phyloP scores from a whole-genome alignment of 2,888 invertebrate species.

The Melieria omissa region DNA sequence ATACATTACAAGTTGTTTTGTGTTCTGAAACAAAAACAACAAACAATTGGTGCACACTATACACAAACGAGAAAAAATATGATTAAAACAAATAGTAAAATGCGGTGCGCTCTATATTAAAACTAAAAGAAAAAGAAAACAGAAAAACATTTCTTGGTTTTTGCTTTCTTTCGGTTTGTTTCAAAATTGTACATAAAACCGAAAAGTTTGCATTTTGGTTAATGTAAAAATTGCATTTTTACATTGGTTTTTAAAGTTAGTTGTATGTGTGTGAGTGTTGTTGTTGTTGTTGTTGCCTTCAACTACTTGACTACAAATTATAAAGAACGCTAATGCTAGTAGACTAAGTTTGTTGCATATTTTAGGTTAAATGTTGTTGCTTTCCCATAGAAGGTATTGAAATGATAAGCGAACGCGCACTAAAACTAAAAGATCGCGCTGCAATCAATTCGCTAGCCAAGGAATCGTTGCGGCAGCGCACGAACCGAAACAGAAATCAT shows the following conservation, averaged over 20 bases:
- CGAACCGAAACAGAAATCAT: no score
- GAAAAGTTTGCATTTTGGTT: not conserved
- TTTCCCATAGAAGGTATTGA: no score
- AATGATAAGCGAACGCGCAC: no score
- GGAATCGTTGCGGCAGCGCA: no score
- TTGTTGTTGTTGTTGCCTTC: not conserved
- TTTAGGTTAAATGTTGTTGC: no score
- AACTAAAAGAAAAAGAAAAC: not conserved
- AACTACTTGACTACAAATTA: not conserved
- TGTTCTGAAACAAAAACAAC: not conserved
- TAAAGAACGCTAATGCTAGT: not conserved
- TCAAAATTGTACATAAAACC: slow-evolving; percentile 1
- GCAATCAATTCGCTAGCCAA: no score
- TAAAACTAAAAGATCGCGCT: not conserved
- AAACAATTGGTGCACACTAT: not conserved
- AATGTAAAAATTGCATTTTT: slow-evolving; percentile 3
- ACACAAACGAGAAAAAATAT: not conserved
- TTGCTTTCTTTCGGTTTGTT: not conserved
- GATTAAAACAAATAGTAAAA: not conserved
- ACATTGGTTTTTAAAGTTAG: not conserved
- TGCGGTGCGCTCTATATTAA: not conserved
- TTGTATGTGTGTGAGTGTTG: no score
- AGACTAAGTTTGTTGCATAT: not conserved
- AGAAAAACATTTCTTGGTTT: not conserved
- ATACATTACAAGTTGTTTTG: no score